Evolutionary conservation across 2,797 vertebrate species (phyloP).

Genomic region (Enteromius trimaculatus): DNA sequence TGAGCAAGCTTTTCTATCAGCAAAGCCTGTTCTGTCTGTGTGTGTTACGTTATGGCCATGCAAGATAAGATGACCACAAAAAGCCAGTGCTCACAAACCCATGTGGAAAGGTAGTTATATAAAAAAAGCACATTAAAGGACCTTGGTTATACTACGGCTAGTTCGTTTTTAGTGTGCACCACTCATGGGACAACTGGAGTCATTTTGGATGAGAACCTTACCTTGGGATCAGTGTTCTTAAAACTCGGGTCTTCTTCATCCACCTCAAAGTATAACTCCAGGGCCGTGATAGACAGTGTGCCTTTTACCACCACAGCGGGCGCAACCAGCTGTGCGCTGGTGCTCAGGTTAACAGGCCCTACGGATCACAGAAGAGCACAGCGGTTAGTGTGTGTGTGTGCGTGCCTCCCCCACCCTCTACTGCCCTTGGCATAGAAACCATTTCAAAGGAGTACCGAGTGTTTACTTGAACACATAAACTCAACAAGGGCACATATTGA

Average conservation of each 20-base stretch:
- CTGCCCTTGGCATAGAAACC: constrained; percentile 11
- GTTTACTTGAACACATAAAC: constrained; percentile 60
- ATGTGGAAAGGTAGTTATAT: background rate
- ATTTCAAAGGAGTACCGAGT: constrained; percentile 46
- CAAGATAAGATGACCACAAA: background rate
- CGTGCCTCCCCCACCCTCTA: constrained; percentile 1
- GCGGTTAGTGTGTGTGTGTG: constrained; percentile 26
- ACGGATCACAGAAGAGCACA: constrained; percentile 62
- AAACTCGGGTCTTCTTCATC: constrained; percentile 94
- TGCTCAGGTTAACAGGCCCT: constrained; percentile 93
- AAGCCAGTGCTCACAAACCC: background rate
- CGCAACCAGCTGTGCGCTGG: constrained; percentile 92
- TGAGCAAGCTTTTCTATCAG: background rate
- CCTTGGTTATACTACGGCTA: background rate
- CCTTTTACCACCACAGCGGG: constrained; percentile 89
- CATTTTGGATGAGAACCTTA: constrained; percentile 73
- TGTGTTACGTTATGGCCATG: constrained; percentile 9
- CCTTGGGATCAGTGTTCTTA: constrained; percentile 96
- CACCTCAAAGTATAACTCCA: constrained; percentile 98
- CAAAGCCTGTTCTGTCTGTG: constrained; percentile 1
- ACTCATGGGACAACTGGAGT: constrained; percentile 3
- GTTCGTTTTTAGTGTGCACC: background rate
- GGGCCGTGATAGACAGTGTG: constrained; percentile 92
- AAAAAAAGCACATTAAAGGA: constrained; percentile 10
- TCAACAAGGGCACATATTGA: constrained; percentile 45